phyloP scores from a whole-genome alignment of 2,888 invertebrate species.

The Philaethria dido region DNA sequence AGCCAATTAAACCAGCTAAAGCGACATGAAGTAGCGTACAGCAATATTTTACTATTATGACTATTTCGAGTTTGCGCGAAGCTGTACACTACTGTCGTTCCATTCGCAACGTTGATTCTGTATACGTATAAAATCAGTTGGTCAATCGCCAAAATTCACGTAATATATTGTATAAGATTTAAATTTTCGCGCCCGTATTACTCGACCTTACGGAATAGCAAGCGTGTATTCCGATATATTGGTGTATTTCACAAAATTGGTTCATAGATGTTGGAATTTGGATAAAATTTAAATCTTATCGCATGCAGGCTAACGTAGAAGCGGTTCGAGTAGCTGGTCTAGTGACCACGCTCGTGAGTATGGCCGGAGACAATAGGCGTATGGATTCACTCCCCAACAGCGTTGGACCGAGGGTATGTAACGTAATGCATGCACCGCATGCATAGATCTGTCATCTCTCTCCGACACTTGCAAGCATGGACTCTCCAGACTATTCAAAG shows the following conservation, averaged over 20 bases:
- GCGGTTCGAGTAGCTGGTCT: slow-evolving; percentile 92
- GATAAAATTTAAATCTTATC: slow-evolving; percentile 80
- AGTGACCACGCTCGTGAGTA: slow-evolving; percentile 92
- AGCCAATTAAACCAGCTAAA: slow-evolving; percentile 52
- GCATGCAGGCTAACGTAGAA: slow-evolving; percentile 90
- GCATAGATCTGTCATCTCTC: slow-evolving; percentile 39
- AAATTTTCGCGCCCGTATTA: slow-evolving; percentile 66
- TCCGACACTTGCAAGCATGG: slow-evolving; percentile 27
- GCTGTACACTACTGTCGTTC: slow-evolving; percentile 51
- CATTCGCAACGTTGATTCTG: slow-evolving; percentile 27
- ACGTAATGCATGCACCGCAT: slow-evolving; percentile 40
- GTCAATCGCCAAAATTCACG: slow-evolving; percentile 62
- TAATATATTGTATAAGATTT: slow-evolving; percentile 75
- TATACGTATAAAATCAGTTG: slow-evolving; percentile 39
- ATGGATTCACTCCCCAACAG: slow-evolving; percentile 81
- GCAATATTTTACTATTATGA: slow-evolving; percentile 55
- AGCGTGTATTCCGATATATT: slow-evolving; percentile 36
- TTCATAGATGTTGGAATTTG: slow-evolving; percentile 48
- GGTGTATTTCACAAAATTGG: slow-evolving; percentile 39
- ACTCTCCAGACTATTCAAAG: slow-evolving; percentile 11
- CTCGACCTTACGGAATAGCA: slow-evolving; percentile 33
- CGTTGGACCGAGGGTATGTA: slow-evolving; percentile 80
- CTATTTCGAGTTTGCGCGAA: slow-evolving; percentile 43
- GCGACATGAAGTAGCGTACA: slow-evolving; percentile 60
- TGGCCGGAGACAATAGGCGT: slow-evolving; percentile 86